These are phyloP conservation scores for Drosophila leonis DNA, from an alignment of 2,888 invertebrate genomes.

Conservation along the genomic window DNA sequence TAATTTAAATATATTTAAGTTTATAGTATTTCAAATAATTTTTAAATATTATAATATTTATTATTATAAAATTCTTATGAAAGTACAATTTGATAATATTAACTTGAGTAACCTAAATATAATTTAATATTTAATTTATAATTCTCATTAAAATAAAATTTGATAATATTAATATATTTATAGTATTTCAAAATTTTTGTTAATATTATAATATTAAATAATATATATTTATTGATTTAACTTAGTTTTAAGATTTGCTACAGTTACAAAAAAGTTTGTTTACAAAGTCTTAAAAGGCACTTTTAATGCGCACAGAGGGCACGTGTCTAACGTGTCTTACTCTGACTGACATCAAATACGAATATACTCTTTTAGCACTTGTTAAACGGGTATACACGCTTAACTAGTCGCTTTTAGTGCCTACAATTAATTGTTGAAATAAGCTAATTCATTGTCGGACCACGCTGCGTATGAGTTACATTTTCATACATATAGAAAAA, in stretches of 20 bases:
- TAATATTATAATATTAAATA: too few species aligned
- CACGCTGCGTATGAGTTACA: constrained; percentile 33
- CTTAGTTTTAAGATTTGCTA: not conserved
- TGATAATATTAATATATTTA: too few species aligned
- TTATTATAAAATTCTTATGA: too few species aligned
- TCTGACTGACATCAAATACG: not conserved
- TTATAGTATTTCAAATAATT: too few species aligned
- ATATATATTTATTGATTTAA: not conserved
- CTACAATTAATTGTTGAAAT: constrained; percentile 21
- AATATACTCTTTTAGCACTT: not conserved
- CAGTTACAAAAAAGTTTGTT: not conserved
- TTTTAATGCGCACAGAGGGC: not conserved
- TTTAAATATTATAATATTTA: too few species aligned
- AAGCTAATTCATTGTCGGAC: constrained; percentile 19
- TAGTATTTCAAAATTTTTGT: too few species aligned
- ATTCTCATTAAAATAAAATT: too few species aligned
- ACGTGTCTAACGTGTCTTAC: not conserved
- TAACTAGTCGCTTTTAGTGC: constrained; percentile 8
- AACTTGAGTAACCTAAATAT: too few species aligned
- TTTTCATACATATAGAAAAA: constrained; percentile 5
- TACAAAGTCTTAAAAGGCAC: too few species aligned
- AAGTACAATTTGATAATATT: too few species aligned
- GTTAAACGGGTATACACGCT: not conserved
- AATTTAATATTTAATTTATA: too few species aligned
- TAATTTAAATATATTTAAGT: too few species aligned